Evolutionary conservation across 2,113 vertebrate species (phyloP).

Genomic region (Uropsilus gracilis): DNA sequence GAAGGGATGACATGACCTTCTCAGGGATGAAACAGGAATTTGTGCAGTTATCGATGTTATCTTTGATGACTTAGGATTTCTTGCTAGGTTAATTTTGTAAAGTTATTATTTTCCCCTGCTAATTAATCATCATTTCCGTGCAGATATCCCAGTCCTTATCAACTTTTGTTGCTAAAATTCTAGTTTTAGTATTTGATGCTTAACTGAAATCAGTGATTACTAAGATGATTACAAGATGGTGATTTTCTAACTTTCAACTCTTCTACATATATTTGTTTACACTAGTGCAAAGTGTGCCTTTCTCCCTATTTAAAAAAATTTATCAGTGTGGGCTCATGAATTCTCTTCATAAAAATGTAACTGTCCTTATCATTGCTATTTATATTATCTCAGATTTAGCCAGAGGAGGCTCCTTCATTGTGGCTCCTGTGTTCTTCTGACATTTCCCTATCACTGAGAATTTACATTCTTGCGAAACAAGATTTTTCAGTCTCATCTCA

Average conservation of each 20-base stretch:
- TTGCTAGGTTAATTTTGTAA: not conserved
- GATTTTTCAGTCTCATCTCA: not conserved
- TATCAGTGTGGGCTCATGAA: not conserved
- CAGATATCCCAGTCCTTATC: not conserved
- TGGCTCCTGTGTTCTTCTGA: not conserved
- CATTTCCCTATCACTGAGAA: not conserved
- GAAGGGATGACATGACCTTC: not conserved
- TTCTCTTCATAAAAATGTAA: conserved; percentile 29
- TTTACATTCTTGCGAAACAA: conserved; percentile 5
- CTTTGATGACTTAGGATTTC: not conserved
- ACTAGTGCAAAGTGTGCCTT: not conserved
- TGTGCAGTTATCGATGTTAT: not conserved
- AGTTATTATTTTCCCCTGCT: conserved; percentile 24
- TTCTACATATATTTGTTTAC: not conserved
- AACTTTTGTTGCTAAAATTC: not conserved
- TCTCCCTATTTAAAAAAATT: not conserved
- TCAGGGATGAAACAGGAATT: not conserved
- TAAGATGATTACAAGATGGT: not conserved
- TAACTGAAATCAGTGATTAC: not conserved
- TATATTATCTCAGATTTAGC: conserved; percentile 13
- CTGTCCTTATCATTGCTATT: not conserved
- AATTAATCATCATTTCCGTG: conserved; percentile 5
- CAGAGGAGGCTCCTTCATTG: not conserved
- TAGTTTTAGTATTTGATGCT: conserved; percentile 28
- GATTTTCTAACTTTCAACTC: conserved; percentile 17